Evolutionary conservation across 1,140 invertebrate species (phyloP), one percentile per base, ranked within the genome.

Genomic region (Trichomalopsis sarcophagae): DNA sequence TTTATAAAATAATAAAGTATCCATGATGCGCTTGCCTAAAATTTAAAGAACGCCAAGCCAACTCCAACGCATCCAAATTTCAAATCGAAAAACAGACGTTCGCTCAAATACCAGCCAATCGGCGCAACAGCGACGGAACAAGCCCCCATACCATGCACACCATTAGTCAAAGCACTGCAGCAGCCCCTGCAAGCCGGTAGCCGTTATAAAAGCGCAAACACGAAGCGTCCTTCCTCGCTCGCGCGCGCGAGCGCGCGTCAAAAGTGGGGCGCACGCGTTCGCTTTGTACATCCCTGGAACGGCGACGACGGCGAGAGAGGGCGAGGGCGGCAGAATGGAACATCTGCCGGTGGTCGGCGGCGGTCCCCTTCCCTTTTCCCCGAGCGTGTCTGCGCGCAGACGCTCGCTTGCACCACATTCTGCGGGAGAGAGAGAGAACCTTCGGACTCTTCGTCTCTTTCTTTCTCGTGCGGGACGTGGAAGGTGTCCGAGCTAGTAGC

Each of bases 271-370:
- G 85, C 86, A 66, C 81, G 81, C 75, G 40, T 66, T 82, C 75
- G 89, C 87, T 91, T 91, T 89, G 90, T 91, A 89, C 89, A 89
- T 88, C 89, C 89, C 90, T 91, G 88, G 88, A 85, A 80, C 71
- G 87, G 62, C 79, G 81, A 33, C 27, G 23, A 17, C 17, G 11
- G 76, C 10, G 40, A 79, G 50, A 76, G 73, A 74, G 68, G 40
- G 84, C 30, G 85, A 85, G 90, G 87, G 91, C 91, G 91, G 90
- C 88, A 87, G 90, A 90, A 92, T 90, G 91, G 88, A 93, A 93
- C 92, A 93, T 93, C 92, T 93, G 92, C 92, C 91, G 88, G 88
- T 91, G 90, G 89, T 88, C 88, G 89, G 84, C 88, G 89, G 84
- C 82, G 40, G 87, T 66, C 86, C 89, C 82, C 88, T 88, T 87